Evolutionary conservation across 2,888 invertebrate species (phyloP), one percentile per base, ranked within the genome.

Genomic region (Pherbina coryleti): DNA sequence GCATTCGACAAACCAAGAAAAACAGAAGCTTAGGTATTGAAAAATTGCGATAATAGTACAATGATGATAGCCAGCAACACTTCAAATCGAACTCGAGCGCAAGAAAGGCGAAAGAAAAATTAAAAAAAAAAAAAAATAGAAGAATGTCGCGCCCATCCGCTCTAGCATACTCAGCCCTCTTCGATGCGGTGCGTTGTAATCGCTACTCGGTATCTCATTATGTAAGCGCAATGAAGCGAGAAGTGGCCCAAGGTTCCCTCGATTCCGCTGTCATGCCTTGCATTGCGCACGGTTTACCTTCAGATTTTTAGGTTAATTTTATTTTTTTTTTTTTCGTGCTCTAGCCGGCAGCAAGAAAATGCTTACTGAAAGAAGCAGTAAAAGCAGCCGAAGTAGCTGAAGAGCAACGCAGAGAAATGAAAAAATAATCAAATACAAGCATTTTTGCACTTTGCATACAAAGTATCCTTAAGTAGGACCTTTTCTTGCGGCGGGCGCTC

Each of bases 361-460:
- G 22, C 55, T 55, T 62, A 25, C 31, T 22, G 31, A 74, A 17
- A 49, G 19, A 9, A 34, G 5, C 19, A 60, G 5, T 17, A 49
- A 70, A 69, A 28, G 31, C n/a, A 34, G 53, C 34, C 17, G 28
- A 3, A n/a, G 28, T 62, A 62, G 31, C 28, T 25, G 62, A 44
- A 44, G 44, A 53, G 28, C 25, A 66, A 34, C 28, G 75, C 25
- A 37, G 55, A 37, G 34, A 55, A 75, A 75, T 67, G 67, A n/a
- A 76, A 79, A 78, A 72, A 77, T 72, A 75, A 79, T 76, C 80
- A 78, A 79, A 79, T 77, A 74, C 64, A 64, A 79, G 76, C 79
- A 74, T 85, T 84, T 86, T 85, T 84, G 84, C 86, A 86, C 84
- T 87, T 87, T 87, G 87, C 86, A 87, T 87, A 87, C 84, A 87